Base-by-base conservation (phyloP, 2,113 vertebrate genomes). In the Meles meles region DNA sequence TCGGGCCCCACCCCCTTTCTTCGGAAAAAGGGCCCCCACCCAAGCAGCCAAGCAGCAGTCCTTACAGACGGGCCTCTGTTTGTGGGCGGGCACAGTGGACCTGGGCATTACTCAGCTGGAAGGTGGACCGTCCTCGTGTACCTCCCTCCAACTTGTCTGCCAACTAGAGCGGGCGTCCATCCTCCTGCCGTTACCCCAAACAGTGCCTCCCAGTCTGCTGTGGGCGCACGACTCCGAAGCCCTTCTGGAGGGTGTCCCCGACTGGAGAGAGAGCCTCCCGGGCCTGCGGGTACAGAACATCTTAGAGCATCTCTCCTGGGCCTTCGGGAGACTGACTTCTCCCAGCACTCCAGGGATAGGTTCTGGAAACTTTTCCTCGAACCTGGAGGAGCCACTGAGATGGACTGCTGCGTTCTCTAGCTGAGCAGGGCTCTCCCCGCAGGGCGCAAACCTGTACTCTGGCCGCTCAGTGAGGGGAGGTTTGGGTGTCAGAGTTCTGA, bases 11-110 rank as follows among this genome's bases (percentile, higher is more conserved):
- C 94, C 97, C 63, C 97, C 93, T 95, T 93, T 96, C 95, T 95
- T 97, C 85, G 34, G 97, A 97, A 98, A 92, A 82, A n/a, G 88
- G 95, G 94, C 81, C 95, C 94, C 94, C 98, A 96, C 97, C 97
- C 97, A 96, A 90, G 81, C 79, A 67, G 88, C 67, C 55, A 21
- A 88, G 93, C 39, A 85, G 52, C 94, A 90, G 81, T 44, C 47
- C 87, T 92, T 63, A 47, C 18, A 49, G 91, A 67, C 65, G 61
- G 93, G 92, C 96, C 92, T 95, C 55, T 86, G 83, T 90, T 57
- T 39, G 61, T 94, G 82, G 97, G 94, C 67, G 5, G 93, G 92
- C 87, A 61, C 93, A 31, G 5, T 79, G 87, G 74, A 93, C 94
- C 81, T 12, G 47, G 80, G 90, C 37, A 95, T 98, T 96, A 89